Evolutionary conservation across 2,888 invertebrate species (phyloP).

Genomic region (Eupithecia subfuscata): DNA sequence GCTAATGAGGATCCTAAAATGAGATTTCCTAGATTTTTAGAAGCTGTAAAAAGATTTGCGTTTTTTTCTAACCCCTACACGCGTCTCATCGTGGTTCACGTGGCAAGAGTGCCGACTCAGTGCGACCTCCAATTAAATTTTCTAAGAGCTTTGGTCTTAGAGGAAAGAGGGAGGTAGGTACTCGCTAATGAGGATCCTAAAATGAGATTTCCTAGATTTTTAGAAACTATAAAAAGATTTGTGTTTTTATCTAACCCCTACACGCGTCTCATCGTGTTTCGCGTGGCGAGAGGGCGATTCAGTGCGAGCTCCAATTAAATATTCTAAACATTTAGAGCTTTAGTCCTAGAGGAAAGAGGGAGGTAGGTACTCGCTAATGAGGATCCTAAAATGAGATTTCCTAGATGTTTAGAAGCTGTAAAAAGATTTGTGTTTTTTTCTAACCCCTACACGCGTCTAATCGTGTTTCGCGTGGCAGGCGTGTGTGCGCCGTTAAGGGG

Average conservation of each 20-base stretch:
- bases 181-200: no score
- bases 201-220: no score
- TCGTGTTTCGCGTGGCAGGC: constrained; percentile 81
- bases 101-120: constrained; percentile 62
- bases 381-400: background rate
- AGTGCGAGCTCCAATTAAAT: constrained; percentile 63
- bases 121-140: constrained; percentile 59
- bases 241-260: no score
- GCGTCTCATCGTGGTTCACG: constrained; percentile 78
- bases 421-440: background rate
- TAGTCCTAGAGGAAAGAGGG: no score
- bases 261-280: constrained; percentile 73
- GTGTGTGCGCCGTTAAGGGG: constrained; percentile 81
- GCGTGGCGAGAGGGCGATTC: constrained; percentile 81
- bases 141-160: background rate
- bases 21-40: background rate
- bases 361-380: background rate
- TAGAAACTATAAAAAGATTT: no score
- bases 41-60: background rate
- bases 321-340: background rate
- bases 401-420: background rate
- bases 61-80: background rate
- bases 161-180: no score
- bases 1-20: background rate
- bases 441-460: constrained; percentile 58